Evolutionary conservation across 53 echinoderm and acorn worm species (phyloP).

Genomic region (Henricia sp.): DNA sequence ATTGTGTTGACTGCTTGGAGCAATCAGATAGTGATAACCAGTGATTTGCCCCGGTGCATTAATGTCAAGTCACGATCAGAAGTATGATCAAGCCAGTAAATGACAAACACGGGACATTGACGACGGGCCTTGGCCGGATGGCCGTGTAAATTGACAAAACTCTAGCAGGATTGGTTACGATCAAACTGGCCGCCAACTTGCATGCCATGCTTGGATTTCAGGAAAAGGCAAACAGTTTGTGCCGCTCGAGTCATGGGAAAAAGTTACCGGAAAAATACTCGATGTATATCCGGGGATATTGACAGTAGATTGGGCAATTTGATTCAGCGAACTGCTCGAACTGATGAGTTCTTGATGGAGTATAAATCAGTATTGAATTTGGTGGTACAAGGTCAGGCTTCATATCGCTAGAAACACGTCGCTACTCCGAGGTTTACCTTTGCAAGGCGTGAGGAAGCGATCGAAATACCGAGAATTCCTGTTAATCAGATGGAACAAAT

Average conservation of each 20-base stretch:
- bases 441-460: neutral
- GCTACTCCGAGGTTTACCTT: neutral
- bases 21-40: conserved; percentile 2
- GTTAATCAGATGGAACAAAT: neutral
- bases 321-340: neutral
- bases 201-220: neutral
- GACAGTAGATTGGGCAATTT: neutral
- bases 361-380: neutral
- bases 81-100: neutral
- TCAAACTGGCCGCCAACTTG: too few relatives aligned
- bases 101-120: neutral
- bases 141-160: neutral
- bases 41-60: neutral
- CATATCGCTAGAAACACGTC: neutral
- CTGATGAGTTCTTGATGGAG: neutral
- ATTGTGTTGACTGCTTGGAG: neutral
- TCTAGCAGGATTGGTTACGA: neutral
- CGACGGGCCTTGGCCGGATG: neutral
- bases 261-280: neutral
- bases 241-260: neutral
- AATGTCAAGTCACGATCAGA: neutral
- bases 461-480: neutral
- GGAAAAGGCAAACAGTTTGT: neutral
- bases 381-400: neutral
- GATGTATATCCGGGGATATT: neutral